These are phyloP conservation scores for Nymphalis polychloros DNA, from an alignment of 2,888 invertebrate genomes.

Conservation along the genomic window DNA sequence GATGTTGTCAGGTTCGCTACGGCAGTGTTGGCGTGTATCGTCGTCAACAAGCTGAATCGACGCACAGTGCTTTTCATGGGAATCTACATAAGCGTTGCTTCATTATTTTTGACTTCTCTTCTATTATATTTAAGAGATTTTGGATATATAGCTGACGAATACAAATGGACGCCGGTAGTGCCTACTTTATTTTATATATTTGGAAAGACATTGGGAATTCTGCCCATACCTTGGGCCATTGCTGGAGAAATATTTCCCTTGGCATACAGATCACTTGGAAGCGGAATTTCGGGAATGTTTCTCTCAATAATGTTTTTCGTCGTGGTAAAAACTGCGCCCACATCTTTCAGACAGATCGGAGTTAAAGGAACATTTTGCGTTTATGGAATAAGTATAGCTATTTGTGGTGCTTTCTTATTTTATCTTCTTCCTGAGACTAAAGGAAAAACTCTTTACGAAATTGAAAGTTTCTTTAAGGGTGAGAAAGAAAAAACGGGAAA, in stretches of 20 bases:
- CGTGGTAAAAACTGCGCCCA: conserved; percentile 85
- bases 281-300: conserved; percentile 84
- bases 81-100: conserved; percentile 80
- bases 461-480: conserved; percentile 82
- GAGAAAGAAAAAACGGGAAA: conserved; percentile 31
- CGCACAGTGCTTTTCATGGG: conserved; percentile 83
- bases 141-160: conserved; percentile 58
- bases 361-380: conserved; percentile 82
- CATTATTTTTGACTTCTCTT: conserved; percentile 76
- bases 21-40: conserved; percentile 82
- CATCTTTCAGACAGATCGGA: conserved; percentile 77
- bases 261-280: conserved; percentile 83
- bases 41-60: conserved; percentile 82
- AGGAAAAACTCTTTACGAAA: conserved; percentile 85
- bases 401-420: conserved; percentile 82
- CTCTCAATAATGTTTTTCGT: conserved; percentile 84
- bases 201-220: conserved; percentile 81
- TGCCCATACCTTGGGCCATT: conserved; percentile 87
- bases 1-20: conserved; percentile 83
- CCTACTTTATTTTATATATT: conserved; percentile 80
- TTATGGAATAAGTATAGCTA: conserved; percentile 79
- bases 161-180: conserved; percentile 74
- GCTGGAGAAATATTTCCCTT: conserved; percentile 86
- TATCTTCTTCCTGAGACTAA: conserved; percentile 85
- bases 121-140: conserved; percentile 66